These are phyloP conservation scores for Archips xylosteana DNA, from an alignment of 2,888 invertebrate genomes.

Conservation along the genomic window DNA sequence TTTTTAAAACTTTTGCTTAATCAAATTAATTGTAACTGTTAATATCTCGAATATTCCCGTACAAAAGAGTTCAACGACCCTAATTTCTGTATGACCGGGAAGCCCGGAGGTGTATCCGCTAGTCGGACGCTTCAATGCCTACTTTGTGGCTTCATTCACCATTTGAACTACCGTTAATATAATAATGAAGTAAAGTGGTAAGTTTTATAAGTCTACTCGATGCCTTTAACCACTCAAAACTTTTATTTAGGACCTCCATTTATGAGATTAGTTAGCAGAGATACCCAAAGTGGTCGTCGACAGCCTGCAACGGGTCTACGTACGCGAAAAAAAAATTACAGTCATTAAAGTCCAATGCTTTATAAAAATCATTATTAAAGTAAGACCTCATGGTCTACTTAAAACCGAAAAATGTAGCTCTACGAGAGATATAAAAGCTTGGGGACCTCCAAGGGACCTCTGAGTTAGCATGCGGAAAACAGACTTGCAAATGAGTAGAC, in stretches of 20 bases:
- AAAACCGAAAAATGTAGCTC: too few species aligned
- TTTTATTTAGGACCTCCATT: not conserved
- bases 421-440: too few species aligned
- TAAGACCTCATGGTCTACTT: too few species aligned
- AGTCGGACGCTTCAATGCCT: not conserved
- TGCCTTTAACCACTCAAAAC: not conserved
- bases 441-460: too few species aligned
- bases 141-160: conserved; percentile 8
- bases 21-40: not conserved
- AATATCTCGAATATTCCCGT: conserved; percentile 47
- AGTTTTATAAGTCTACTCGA: not conserved
- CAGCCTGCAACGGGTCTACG: too few species aligned
- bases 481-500: not conserved
- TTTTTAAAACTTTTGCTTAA: not conserved
- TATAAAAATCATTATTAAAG: too few species aligned
- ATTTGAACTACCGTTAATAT: conserved; percentile 8
- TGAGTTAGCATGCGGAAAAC: not conserved
- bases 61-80: conserved; percentile 77
- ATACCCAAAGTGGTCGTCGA: too few species aligned
- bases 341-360: too few species aligned
- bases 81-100: conserved; percentile 34
- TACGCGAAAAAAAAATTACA: too few species aligned
- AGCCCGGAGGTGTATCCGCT: not conserved
- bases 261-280: not conserved
- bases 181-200: not conserved